Percentiles rank a stretch among this genome's conserved stretches.
phyloP scores from a whole-genome alignment of 1,140 invertebrate species.

The Laupala kohalensis region DNA sequence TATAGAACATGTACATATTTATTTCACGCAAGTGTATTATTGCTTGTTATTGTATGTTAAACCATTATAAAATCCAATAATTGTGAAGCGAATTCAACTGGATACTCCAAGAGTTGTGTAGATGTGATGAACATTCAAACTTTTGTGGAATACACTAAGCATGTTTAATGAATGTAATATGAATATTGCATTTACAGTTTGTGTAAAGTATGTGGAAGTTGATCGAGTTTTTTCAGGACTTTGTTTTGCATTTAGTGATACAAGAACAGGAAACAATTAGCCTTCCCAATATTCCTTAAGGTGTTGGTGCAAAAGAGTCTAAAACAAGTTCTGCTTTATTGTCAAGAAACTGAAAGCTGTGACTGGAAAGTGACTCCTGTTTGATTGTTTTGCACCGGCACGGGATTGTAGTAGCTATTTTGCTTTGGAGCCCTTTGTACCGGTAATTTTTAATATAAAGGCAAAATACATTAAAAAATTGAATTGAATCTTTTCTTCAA shows the following conservation, averaged over 20 bases:
- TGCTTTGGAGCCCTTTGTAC: slow-evolving; percentile 6
- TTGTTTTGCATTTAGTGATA: not conserved
- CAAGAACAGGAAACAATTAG: not conserved
- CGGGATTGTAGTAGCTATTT: not conserved
- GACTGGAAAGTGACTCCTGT: not conserved
- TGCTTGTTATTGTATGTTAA: not conserved
- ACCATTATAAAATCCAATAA: not conserved
- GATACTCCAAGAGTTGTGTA: not conserved
- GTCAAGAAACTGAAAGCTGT: not conserved
- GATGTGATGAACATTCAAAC: not conserved
- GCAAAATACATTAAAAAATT: not conserved
- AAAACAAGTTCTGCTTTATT: not conserved
- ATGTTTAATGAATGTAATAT: not conserved
- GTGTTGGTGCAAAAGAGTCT: not conserved
- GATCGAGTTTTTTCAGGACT: not conserved
- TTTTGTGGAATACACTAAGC: not conserved
- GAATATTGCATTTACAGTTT: not conserved
- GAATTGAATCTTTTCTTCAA: too few relatives aligned
- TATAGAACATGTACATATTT: not conserved
- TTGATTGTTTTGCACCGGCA: not conserved
- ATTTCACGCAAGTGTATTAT: not conserved
- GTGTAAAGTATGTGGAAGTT: not conserved
- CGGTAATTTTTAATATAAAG: slow-evolving; percentile 8
- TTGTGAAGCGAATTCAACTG: not conserved
- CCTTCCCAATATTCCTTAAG: not conserved